These are phyloP conservation scores for Seriola aureovittata DNA, from an alignment of 2,113 vertebrate genomes.

Conservation along the genomic window DNA sequence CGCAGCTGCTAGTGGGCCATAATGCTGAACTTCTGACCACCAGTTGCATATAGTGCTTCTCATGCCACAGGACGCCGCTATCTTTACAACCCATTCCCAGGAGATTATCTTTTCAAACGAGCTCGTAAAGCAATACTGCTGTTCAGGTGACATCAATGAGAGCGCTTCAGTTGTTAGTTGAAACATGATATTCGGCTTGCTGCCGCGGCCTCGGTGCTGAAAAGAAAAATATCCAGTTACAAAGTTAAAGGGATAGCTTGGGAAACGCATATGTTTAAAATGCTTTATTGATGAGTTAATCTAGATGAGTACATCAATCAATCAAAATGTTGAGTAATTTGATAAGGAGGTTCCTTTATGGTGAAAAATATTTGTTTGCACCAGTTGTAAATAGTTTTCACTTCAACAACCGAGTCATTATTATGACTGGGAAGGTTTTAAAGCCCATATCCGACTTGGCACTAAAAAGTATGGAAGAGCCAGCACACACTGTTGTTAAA, in stretches of 20 bases:
- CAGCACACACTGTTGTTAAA: too few species aligned
- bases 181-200: constrained; percentile 44
- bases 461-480: too few species aligned
- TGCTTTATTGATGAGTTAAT: not conserved
- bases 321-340: too few species aligned
- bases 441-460: too few species aligned
- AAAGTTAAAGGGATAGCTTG: constrained; percentile 6
- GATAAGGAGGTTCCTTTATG: too few species aligned
- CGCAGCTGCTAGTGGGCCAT: constrained; percentile 10
- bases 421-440: too few species aligned
- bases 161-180: constrained; percentile 44
- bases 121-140: constrained; percentile 59
- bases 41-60: constrained; percentile 7
- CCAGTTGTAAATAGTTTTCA: too few species aligned
- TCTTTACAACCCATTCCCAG: constrained; percentile 53
- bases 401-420: too few species aligned
- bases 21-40: constrained; percentile 49
- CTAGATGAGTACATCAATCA: not conserved
- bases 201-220: constrained; percentile 14
- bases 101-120: constrained; percentile 53
- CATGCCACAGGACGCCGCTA: constrained; percentile 44
- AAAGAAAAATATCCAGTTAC: constrained; percentile 43
- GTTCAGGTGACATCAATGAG: constrained; percentile 54
- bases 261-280: not conserved
- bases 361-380: too few species aligned